phyloP scores from a whole-genome alignment of 2,113 vertebrate species.

The Pterophyllum scalare region DNA sequence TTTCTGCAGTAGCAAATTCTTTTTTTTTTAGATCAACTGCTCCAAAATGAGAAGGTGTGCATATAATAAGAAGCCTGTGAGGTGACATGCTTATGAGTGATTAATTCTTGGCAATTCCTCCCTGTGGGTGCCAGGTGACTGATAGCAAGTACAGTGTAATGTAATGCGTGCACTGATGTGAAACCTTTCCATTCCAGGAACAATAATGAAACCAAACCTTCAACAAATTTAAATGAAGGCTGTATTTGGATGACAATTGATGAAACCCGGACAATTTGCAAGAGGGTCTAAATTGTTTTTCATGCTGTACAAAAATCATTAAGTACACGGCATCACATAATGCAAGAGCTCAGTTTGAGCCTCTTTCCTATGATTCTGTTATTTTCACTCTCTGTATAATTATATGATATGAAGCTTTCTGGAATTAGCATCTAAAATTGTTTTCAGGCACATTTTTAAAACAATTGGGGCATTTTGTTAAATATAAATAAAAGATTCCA shows the following conservation, averaged over 20 bases:
- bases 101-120: conserved; percentile 14
- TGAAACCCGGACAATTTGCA: conserved; percentile 3
- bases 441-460: not conserved
- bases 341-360: not conserved
- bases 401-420: not conserved
- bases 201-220: conserved; percentile 12
- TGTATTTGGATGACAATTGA: conserved; percentile 18
- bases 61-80: not conserved
- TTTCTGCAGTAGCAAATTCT: not conserved
- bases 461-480: not conserved
- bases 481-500: fast-evolving
- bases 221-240: conserved; percentile 37
- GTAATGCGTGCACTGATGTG: conserved; percentile 42
- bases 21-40: not conserved
- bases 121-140: conserved; percentile 39
- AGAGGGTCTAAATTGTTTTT: conserved; percentile 26
- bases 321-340: not conserved
- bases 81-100: conserved; percentile 38
- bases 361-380: not conserved
- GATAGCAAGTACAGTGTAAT: conserved; percentile 33
- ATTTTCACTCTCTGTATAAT: not conserved
- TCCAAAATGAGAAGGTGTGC: not conserved
- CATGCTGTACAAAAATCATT: not conserved
- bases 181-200: conserved; percentile 39
- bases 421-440: not conserved